These are phyloP conservation scores for Patella pellucida DNA, from an alignment of 2,888 invertebrate species.

Conservation along the genomic window DNA sequence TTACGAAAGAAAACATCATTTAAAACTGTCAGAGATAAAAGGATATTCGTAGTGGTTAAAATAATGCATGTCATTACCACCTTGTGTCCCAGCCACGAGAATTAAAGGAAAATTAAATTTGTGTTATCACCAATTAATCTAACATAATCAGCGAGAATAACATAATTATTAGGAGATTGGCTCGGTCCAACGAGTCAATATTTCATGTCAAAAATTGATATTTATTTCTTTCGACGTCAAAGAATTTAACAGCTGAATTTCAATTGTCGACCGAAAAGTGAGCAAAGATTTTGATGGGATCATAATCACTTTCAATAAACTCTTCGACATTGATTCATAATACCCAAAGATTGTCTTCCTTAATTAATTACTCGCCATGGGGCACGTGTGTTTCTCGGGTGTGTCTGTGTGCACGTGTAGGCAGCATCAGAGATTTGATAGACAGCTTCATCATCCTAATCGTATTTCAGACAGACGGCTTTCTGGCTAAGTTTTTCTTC, in stretches of 20 bases:
- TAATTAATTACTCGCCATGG: neutral
- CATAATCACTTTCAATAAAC: constrained; percentile 2
- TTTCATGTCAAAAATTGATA: constrained; percentile 10
- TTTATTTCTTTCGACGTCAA: constrained; percentile 10
- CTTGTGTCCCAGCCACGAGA: neutral
- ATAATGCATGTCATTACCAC: neutral
- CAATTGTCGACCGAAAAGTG: neutral
- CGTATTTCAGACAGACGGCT: neutral
- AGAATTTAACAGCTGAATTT: constrained; percentile 4
- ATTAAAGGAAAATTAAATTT: constrained; percentile 11
- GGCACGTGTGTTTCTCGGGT: neutral
- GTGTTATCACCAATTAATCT: constrained; percentile 3
- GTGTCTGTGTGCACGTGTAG: constrained; percentile 3
- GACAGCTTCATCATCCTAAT: constrained; percentile 3
- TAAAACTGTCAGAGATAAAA: no score
- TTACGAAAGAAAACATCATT: no score
- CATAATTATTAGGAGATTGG: constrained; percentile 7
- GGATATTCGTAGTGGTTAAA: no score
- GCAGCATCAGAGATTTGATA: neutral
- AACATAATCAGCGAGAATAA: neutral
- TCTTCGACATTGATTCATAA: constrained; percentile 9
- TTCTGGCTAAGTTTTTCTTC: neutral
- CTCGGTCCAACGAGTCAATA: neutral
- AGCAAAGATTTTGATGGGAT: neutral
- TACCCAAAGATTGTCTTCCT: neutral